Conservation (phyloP, 1,140 invertebrate genomes). For the Temnothorax curvispinosus region DNA sequence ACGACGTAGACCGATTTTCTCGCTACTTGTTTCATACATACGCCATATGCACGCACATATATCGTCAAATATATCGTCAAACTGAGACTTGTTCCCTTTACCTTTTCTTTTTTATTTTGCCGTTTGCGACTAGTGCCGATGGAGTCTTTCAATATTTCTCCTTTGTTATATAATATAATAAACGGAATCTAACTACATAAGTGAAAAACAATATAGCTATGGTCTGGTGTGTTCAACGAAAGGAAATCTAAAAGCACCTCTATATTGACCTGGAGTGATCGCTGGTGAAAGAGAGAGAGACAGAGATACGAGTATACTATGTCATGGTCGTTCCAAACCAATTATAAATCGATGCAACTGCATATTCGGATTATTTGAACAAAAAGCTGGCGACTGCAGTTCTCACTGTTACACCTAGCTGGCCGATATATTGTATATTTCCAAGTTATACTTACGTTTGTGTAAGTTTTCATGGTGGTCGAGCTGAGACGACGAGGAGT, state of each 20-base stretch:
- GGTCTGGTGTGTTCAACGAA: background rate
- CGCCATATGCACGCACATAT: background rate
- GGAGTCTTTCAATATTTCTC: background rate
- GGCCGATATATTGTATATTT: background rate
- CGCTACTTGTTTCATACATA: background rate
- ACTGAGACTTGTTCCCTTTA: background rate
- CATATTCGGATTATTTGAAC: conserved; percentile 38
- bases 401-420: conserved; percentile 7
- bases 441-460: background rate
- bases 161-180: conserved; percentile 1
- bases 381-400: conserved; percentile 34
- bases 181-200: background rate
- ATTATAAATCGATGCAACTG: conserved; percentile 29
- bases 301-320: background rate
- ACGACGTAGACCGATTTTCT: conserved; percentile 14
- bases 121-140: background rate
- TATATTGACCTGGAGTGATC: background rate
- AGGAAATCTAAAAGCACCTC: background rate
- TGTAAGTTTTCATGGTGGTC: conserved; percentile 21
- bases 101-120: background rate
- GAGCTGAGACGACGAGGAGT: conserved; percentile 37
- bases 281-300: background rate
- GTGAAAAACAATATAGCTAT: background rate
- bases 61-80: background rate
- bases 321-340: background rate